Base-by-base conservation (phyloP, 2,888 invertebrate genomes). In the Aleiodes alternator region DNA sequence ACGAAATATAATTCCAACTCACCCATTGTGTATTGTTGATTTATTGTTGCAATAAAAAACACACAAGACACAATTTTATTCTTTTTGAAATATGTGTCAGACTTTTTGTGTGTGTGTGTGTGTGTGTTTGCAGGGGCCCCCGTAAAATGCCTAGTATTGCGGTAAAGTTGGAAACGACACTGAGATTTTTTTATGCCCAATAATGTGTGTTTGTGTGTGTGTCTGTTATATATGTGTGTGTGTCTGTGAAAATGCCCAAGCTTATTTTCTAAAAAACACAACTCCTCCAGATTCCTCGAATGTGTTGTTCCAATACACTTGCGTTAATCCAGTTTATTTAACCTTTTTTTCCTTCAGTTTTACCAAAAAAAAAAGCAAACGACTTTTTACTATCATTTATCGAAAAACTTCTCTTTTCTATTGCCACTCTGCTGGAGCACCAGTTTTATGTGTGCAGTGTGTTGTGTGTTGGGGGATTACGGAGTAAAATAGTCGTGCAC, bases 1-100 rank as follows among this genome's bases (percentile, higher is more conserved):
- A 9, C 43, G 11, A 43, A 43, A 38, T 38, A 23, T 34, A 34
- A 43, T 43, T 43, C 43, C 43, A 23, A 75, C 70, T 75, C 56
- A 70, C 75, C 75, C 75, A 75, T 75, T 70, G 59, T 73, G 23
- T 23, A 23, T 23, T 61, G 50, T 55, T 53, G 68, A 31, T 31
- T 51, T 68, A n/a, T 50, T 64, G 48, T 48, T 64, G 43, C 8
- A n/a, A 23, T 23, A 23, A 23, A 23, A 23, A 23, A 38, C 16
- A n/a, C 38, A 14, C 61, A 31, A 56, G 51, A 59, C 29, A 59
- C 29, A 50, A 29, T 43, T 68, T 51, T 7, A n/a, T n/a, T n/a
- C n/a, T 51, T 34, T 34, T 57, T 6, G 3, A 61, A 34, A 34
- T 0, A 61, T 64, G 16, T 64, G 51, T 34, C 29, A 29, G 34